These are phyloP conservation scores for Dasyprocta punctata DNA, from an alignment of 2,113 vertebrate species.

Conservation along the genomic window DNA sequence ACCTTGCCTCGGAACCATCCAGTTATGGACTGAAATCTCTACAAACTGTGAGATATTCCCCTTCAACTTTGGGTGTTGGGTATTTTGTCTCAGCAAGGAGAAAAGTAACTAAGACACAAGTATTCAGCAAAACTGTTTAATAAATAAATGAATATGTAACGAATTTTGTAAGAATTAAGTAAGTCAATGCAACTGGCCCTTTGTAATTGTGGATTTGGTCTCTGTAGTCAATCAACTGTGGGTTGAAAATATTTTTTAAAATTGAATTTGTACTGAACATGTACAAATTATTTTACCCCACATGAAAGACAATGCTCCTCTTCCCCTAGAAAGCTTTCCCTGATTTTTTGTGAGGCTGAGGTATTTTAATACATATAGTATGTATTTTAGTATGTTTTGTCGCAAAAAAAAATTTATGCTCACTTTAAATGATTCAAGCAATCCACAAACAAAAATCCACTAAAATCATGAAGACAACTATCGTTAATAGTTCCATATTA, in stretches of 20 bases:
- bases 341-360: not conserved
- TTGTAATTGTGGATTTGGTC: not conserved
- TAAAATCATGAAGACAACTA: not conserved
- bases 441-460: not conserved
- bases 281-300: not conserved
- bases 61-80: not conserved
- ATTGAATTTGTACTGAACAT: not conserved
- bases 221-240: not conserved
- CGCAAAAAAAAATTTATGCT: not conserved
- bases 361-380: not conserved
- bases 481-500: not conserved
- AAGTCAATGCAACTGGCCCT: not conserved
- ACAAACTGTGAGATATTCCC: not conserved
- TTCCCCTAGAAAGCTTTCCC: not conserved
- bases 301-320: not conserved
- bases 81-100: not conserved
- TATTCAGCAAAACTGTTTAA: not conserved
- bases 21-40: not conserved
- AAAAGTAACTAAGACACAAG: not conserved
- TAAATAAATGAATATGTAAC: slow-evolving; percentile 1
- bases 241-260: not conserved
- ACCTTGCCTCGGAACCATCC: not conserved
- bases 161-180: slow-evolving; percentile 5
- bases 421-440: not conserved
- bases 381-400: not conserved